Percentiles rank a stretch among this genome's conserved stretches.
These are phyloP conservation scores for Porphyrio hochstetteri DNA, from an alignment of 2,113 vertebrate genomes.

Conservation along the genomic window DNA sequence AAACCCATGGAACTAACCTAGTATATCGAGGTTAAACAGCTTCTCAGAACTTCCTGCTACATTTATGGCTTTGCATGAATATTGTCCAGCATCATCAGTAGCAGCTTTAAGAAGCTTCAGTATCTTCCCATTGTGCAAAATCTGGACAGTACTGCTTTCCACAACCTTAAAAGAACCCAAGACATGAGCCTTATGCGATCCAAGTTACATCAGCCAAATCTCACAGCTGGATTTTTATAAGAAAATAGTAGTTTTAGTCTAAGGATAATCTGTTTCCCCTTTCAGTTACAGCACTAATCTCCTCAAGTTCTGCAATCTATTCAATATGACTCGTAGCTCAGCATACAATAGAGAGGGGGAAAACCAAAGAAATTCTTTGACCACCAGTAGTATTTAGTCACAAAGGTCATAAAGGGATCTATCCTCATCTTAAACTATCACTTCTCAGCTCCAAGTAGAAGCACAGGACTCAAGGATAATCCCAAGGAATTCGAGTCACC, in stretches of 20 bases:
- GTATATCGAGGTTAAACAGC: conserved; percentile 84
- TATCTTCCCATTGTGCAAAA: conserved; percentile 84
- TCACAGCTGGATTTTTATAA: conserved; percentile 30
- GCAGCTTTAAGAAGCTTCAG: conserved; percentile 82
- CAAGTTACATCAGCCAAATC: conserved; percentile 29
- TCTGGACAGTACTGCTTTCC: conserved; percentile 78
- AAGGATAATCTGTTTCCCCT: conserved; percentile 23
- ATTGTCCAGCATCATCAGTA: conserved; percentile 82
- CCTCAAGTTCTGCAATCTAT: not conserved
- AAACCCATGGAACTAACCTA: conserved; percentile 77
- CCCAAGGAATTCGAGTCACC: not conserved
- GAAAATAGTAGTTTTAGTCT: conserved; percentile 12
- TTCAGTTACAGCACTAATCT: not conserved
- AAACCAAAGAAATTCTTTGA: not conserved
- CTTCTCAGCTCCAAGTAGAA: not conserved
- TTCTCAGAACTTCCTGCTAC: conserved; percentile 90
- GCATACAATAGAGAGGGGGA: not conserved
- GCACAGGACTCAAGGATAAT: not conserved
- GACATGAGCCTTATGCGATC: not conserved
- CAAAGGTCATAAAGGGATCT: not conserved
- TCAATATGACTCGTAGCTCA: not conserved
- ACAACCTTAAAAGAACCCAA: conserved; percentile 78
- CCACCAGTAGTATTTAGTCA: not conserved
- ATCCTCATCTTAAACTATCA: not conserved
- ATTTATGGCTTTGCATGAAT: conserved; percentile 92